Conservation (phyloP, 2,888 invertebrate species). For the Zygogramma bicolorata region DNA sequence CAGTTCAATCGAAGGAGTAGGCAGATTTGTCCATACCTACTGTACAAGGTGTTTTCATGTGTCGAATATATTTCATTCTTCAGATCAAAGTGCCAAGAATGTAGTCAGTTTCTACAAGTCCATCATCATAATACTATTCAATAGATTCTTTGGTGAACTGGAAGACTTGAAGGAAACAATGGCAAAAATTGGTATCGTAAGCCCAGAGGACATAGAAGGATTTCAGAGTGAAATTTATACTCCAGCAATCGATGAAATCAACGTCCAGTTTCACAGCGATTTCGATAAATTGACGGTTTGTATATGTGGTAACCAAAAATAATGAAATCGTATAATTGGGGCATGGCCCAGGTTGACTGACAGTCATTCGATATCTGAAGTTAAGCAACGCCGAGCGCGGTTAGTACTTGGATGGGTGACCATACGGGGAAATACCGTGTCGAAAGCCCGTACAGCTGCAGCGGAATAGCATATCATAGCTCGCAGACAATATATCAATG, state of each 20-base stretch:
- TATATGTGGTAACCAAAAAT: too few species aligned
- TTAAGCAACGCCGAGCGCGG: too few species aligned
- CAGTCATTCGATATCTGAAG: too few species aligned
- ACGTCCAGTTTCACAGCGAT: constrained; percentile 36
- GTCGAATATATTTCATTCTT: constrained; percentile 3
- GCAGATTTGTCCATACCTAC: too few species aligned
- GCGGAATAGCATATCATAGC: too few species aligned
- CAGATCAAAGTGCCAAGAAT: constrained; percentile 52
- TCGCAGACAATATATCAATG: too few species aligned
- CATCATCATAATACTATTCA: constrained; percentile 53
- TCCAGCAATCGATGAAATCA: constrained; percentile 47
- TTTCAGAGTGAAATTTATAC: constrained; percentile 49
- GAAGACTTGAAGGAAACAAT: constrained; percentile 44
- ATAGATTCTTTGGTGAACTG: constrained; percentile 55
- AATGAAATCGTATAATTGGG: too few species aligned
- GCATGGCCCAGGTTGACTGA: too few species aligned
- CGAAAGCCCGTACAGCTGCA: too few species aligned
- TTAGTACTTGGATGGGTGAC: too few species aligned
- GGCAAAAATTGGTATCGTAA: constrained; percentile 25
- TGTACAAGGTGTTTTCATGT: neutral
- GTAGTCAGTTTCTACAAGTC: constrained; percentile 52
- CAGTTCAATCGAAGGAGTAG: too few species aligned
- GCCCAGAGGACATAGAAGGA: constrained; percentile 37
- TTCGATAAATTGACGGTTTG: constrained; percentile 41
- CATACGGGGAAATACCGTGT: too few species aligned